Evolutionary conservation across 2,888 invertebrate genomes (phyloP), one percentile per base, ranked within the genome.

Genomic region (Agrochola litura): DNA sequence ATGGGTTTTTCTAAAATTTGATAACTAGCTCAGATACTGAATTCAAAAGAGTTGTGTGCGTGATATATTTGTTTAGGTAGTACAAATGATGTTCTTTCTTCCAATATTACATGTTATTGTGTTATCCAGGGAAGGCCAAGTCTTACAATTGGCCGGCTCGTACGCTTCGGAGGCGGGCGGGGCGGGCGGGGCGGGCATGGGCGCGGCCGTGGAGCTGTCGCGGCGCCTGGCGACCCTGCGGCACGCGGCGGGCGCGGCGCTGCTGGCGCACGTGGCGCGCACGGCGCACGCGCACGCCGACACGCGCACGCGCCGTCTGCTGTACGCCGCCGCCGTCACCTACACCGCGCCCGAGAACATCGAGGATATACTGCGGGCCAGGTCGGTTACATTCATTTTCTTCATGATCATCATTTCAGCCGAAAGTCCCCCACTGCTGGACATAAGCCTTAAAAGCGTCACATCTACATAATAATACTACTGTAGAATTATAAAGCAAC

Each of bases 271-370:
- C 71, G 91, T 92, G 81, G 91, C 94, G 77, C 25, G 65, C 41
- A 68, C 70, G 1, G 91, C 93, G 81, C 92, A 89, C 82, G 92
- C 94, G 73, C 93, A 92, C 89, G 92, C 92, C 16, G 93, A 93
- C 89, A 73, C 91, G 22, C 64, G 70, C 76, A 88, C 92, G 16
- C 86, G 95, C 9, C 81, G 92, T 12, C 83, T 88, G 1, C 90
- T 95, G 75, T 89, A 91, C 43, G 95, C 95, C 10, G 95, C 95
- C 67, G 93, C 95, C 14, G 85, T 89, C 56, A 79, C 94, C 66
- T 82, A 86, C 89, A 90, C 90, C 56, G 58, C 77, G 0, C 78
- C 88, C 0, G 73, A 56, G 0, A n/a, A 66, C 0, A 89, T 95
- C 0, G 92, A 92, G 63, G 80, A 86, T 3, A 88, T 94, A 54